Evolutionary conservation across 2,113 vertebrate species (phyloP).

Genomic region (Phaethon lepturus): DNA sequence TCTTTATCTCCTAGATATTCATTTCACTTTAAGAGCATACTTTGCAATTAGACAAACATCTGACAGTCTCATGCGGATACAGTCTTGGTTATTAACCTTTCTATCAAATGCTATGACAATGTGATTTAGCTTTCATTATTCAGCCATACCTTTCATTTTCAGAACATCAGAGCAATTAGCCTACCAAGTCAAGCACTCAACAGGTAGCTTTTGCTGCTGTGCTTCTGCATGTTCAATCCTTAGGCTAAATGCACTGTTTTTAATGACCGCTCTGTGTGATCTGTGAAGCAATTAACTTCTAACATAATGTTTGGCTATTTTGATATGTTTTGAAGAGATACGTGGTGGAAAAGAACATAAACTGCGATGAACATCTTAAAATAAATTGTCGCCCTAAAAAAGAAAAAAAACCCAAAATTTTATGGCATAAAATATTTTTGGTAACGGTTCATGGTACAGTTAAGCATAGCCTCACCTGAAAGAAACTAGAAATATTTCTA

Average conservation of each 20-base stretch:
- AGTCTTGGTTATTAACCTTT: conserved; percentile 19
- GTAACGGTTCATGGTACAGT: background rate
- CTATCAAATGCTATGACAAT: background rate
- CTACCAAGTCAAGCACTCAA: conserved; percentile 3
- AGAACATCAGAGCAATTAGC: conserved; percentile 40
- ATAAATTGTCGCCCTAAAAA: background rate
- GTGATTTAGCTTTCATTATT: conserved; percentile 36
- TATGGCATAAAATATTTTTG: background rate
- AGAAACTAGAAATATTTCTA: background rate
- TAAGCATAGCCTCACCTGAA: background rate
- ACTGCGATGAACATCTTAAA: background rate
- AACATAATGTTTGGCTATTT: background rate
- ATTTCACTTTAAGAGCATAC: background rate
- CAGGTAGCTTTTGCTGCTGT: background rate
- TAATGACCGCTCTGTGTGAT: background rate
- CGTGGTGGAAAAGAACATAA: background rate
- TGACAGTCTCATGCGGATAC: background rate
- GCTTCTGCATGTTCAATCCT: background rate
- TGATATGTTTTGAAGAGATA: background rate
- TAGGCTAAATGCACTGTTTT: background rate
- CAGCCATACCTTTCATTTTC: background rate
- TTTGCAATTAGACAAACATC: background rate
- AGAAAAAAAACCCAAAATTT: background rate
- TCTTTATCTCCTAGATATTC: background rate
- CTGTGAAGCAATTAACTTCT: background rate